Evolutionary conservation across 1,140 invertebrate genomes (phyloP).

Genomic region (Lethocerus indicus): DNA sequence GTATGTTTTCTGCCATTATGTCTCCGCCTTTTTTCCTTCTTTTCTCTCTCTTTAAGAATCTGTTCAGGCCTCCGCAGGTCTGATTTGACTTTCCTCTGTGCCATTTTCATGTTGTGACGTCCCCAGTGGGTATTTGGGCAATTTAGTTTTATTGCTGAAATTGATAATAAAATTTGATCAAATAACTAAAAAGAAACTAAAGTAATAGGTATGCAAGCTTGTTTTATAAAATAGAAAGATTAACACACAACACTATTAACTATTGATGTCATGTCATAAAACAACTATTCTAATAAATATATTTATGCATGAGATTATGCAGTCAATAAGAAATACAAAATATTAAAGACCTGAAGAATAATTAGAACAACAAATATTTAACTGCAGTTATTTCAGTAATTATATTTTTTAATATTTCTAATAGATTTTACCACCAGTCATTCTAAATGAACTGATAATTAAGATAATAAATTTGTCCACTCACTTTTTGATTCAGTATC

Average conservation of each 20-base stretch:
- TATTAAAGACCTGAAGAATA: not conserved
- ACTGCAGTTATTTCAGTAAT: not conserved
- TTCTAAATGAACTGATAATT: not conserved
- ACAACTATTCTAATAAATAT: not conserved
- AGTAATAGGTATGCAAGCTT: too few relatives aligned
- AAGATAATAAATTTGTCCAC: not conserved
- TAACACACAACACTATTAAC: not conserved
- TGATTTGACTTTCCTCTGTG: constrained; percentile 14
- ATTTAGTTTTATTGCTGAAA: constrained; percentile 12
- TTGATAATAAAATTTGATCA: constrained; percentile 3
- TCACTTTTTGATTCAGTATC: constrained; percentile 15
- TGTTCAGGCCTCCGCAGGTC: constrained; percentile 16
- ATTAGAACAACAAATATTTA: not conserved
- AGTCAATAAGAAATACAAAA: not conserved
- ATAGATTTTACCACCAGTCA: not conserved
- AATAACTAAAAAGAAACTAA: not conserved
- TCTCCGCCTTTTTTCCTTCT: constrained; percentile 17
- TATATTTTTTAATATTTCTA: not conserved
- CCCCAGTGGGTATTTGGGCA: constrained; percentile 18
- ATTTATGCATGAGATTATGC: not conserved
- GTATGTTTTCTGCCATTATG: constrained; percentile 16
- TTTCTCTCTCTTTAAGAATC: constrained; percentile 19
- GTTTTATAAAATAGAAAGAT: not conserved
- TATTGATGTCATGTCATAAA: not conserved
- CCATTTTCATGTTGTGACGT: constrained; percentile 17